Base-by-base conservation (phyloP, 2,797 vertebrate genomes). In the Holocentrus rufus region DNA sequence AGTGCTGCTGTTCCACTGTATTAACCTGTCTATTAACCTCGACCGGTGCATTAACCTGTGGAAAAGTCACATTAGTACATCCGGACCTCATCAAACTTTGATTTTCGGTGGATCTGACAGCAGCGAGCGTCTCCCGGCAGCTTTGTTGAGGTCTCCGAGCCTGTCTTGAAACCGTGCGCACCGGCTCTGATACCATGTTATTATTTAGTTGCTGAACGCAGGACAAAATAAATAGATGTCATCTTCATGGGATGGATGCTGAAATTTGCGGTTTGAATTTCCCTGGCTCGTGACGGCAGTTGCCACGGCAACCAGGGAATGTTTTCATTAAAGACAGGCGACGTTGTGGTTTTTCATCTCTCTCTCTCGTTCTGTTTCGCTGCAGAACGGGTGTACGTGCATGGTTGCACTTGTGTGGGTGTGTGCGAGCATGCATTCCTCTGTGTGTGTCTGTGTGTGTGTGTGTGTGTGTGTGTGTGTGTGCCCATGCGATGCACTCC, bases 141-240 rank as follows among this genome's bases (percentile, higher is more conserved):
- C 61, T 72, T 17, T 54, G 39, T 65, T 72, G 74, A 87, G 68
- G 74, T 83, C 84, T 82, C 65, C 34, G 50, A 67, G 54, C 25
- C 72, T 73, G 73, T 72, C 15, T 15, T 71, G 65, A 36, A 14
- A 60, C 67, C 7, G 23, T 36, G 39, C 53, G 44, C 50, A 60
- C 11, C 46, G 25, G 39, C 66, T 57, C 62, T 78, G 82, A 85
- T 80, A 80, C 71, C 76, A 34, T 81, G 74, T 89, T 65, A 82
- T 77, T 65, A 82, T 77, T 87, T 81, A 36, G 53, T 66, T 57
- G 59, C 55, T 87, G 77, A 87, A 80, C 58, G 30, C 22, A 57
- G 81, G 78, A 84, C 76, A 84, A 87, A 77, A 86, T 72, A 82
- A 90, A 87, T 74, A 79, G 66, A 63, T 84, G 77, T 77, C 74